Evolutionary conservation across 2,888 invertebrate species (phyloP).

Genomic region (Pegoplata infirma): DNA sequence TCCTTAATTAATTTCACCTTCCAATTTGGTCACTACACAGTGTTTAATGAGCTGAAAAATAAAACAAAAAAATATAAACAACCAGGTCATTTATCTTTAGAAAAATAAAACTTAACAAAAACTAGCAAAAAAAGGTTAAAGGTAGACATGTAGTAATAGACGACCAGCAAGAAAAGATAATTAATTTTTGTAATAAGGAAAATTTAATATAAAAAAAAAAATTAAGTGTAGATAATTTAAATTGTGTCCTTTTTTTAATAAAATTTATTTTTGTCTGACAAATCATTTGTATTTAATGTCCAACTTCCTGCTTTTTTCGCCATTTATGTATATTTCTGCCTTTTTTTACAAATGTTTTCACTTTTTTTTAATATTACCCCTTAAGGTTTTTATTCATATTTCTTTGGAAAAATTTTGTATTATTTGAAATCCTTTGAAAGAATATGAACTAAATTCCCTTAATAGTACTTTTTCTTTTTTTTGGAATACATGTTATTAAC

Average conservation of each 20-base stretch:
- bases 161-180: conserved; percentile 9
- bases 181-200: conserved; percentile 28
- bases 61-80: conserved; percentile 10
- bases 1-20: conserved; percentile 46
- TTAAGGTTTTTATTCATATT: conserved; percentile 33
- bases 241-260: too few species aligned
- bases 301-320: neutral
- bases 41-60: conserved; percentile 36
- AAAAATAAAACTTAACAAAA: conserved; percentile 5
- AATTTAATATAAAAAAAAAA: too few species aligned
- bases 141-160: conserved; percentile 10
- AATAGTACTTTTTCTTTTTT: conserved; percentile 24
- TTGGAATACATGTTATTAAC: conserved; percentile 19
- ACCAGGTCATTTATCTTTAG: conserved; percentile 44
- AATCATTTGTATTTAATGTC: too few species aligned
- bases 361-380: conserved; percentile 1
- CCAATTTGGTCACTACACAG: conserved; percentile 14
- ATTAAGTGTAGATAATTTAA: too few species aligned
- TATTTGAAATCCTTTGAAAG: conserved; percentile 42
- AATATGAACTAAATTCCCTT: conserved; percentile 45
- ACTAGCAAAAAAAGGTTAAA: conserved; percentile 6
- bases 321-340: neutral
- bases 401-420: conserved; percentile 18
- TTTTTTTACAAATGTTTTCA: neutral
- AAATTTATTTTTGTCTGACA: too few species aligned